A percentile compares a stretch with the other conserved stretches of the same genome.
Conservation (phyloP, 2,113 vertebrate species). For the Lampris incognitus region DNA sequence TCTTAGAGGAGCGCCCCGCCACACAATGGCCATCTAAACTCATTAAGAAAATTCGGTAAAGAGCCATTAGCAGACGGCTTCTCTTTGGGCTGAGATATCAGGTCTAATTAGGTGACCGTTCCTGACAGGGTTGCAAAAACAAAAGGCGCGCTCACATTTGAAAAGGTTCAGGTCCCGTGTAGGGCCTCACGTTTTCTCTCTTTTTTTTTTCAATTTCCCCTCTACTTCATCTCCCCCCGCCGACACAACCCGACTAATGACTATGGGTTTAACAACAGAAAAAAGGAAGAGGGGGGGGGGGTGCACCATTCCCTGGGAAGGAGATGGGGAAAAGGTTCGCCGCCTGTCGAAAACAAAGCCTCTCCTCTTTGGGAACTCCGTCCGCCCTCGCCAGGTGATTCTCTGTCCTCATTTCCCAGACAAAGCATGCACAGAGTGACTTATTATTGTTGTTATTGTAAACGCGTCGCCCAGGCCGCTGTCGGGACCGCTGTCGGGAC, state of each 20-base stretch:
- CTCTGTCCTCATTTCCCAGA: constrained; percentile 80
- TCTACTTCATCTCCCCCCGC: constrained; percentile 66
- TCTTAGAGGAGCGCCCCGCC: constrained; percentile 87
- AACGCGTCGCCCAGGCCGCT: constrained; percentile 77
- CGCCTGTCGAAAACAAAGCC: constrained; percentile 86
- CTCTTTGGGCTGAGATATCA: constrained; percentile 92
- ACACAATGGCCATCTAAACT: constrained; percentile 95
- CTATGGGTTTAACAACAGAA: constrained; percentile 86
- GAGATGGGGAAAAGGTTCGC: constrained; percentile 65
- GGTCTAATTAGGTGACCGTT: constrained; percentile 97
- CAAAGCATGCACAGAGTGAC: constrained; percentile 79
- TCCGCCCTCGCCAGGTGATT: constrained; percentile 92
- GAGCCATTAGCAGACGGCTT: constrained; percentile 92
- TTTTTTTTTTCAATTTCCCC: constrained; percentile 13
- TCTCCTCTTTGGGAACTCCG: constrained; percentile 87
- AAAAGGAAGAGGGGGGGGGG: constrained; percentile 43
- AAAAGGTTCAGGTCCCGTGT: constrained; percentile 91
- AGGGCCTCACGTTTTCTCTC: constrained; percentile 86
- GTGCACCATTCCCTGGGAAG: constrained; percentile 66
- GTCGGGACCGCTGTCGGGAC: constrained; percentile 62
- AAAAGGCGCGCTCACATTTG: constrained; percentile 91
- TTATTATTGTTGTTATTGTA: constrained; percentile 74
- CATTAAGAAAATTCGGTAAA: constrained; percentile 97
- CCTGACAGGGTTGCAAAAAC: constrained; percentile 94
- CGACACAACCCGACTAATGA: constrained; percentile 84